Base-by-base conservation (phyloP, 2,113 vertebrate species). In the Lycaon pictus region DNA sequence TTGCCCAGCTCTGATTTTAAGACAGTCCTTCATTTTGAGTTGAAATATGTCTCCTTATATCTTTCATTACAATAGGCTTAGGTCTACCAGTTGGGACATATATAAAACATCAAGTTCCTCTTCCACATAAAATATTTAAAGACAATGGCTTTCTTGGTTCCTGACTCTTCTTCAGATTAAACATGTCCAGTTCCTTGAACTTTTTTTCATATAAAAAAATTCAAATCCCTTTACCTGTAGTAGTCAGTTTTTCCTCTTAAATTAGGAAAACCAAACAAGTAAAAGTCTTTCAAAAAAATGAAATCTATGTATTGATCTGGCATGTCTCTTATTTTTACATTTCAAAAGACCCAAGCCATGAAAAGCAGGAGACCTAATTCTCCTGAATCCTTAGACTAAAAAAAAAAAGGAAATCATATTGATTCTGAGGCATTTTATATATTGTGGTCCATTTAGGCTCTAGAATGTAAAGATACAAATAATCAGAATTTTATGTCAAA, bases 111-210 rank as follows among this genome's bases (percentile, higher is more conserved):
- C 11, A 87, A 9, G 62, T 76, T 15, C 29, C 10, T 82, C 43
- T 90, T 82, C 32, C 37, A 93, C 1, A 27, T 85, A 77, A 94
- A 74, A 43, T 88, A 88, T 76, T 86, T 85, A 35, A 96, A 87
- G 72, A 62, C 20, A 93, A 10, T 23, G 13, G 23, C 37, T 48
- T 25, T n/a, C 1, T 56, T 92, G 22, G 35, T 86, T 32, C 20
- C 35, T 22, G 9, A 77, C 7, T 86, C 17, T 85, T 62, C n/a
- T 83, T 29, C 55, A 69, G 25, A 43, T 93, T 67, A 93, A 55
- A 55, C 2, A 37, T 43, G 11, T 23, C 19, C 16, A 69, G 11
- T 62, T 95, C 19, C 29, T 93, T 92, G 35, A 96, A 62, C 2
- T 35, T 91, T 27, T 71, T 77, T 80, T 84, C 5, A 84, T 82